phyloP scores from a whole-genome alignment of 2,888 invertebrate genomes.

The Pterostichus madidus region DNA sequence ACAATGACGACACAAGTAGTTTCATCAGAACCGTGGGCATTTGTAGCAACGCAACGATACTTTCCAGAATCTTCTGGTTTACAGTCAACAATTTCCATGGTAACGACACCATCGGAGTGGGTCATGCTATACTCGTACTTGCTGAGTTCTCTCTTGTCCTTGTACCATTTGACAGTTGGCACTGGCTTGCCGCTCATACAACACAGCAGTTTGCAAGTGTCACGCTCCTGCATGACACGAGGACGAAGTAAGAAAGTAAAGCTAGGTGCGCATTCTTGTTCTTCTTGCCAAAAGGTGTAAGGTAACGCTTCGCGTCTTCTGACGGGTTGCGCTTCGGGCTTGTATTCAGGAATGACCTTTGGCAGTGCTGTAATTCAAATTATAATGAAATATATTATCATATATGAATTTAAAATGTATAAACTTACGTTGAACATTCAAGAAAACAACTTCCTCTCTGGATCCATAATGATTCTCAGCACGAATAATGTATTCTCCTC shows the following conservation, averaged over 20 bases:
- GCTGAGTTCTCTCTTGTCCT: slow-evolving; percentile 94
- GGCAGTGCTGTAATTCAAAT: slow-evolving; percentile 82
- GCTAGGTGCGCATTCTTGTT: slow-evolving; percentile 94
- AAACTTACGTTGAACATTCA: slow-evolving; percentile 94
- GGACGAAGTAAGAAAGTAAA: slow-evolving; percentile 99
- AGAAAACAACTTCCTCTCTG: slow-evolving; percentile 96
- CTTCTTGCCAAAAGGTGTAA: slow-evolving; percentile 95
- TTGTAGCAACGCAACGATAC: slow-evolving; percentile 96
- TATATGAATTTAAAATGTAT: neutral
- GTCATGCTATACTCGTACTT: slow-evolving; percentile 95
- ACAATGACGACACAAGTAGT: slow-evolving; percentile 97
- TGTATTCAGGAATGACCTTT: slow-evolving; percentile 84
- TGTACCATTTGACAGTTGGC: slow-evolving; percentile 95
- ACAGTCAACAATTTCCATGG: slow-evolving; percentile 97
- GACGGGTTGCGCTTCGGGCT: slow-evolving; percentile 84
- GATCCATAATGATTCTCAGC: slow-evolving; percentile 98
- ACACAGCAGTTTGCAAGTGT: slow-evolving; percentile 98
- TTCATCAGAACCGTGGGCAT: slow-evolving; percentile 96
- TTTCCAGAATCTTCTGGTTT: slow-evolving; percentile 97
- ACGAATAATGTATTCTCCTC: slow-evolving; percentile 97
- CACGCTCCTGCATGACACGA: slow-evolving; percentile 97
- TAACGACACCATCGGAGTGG: slow-evolving; percentile 96
- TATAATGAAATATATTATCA: neutral
- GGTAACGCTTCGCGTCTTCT: slow-evolving; percentile 90
- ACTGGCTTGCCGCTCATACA: slow-evolving; percentile 97